phyloP scores from a whole-genome alignment of 2,113 vertebrate species.

The Shinisaurus crocodilurus region DNA sequence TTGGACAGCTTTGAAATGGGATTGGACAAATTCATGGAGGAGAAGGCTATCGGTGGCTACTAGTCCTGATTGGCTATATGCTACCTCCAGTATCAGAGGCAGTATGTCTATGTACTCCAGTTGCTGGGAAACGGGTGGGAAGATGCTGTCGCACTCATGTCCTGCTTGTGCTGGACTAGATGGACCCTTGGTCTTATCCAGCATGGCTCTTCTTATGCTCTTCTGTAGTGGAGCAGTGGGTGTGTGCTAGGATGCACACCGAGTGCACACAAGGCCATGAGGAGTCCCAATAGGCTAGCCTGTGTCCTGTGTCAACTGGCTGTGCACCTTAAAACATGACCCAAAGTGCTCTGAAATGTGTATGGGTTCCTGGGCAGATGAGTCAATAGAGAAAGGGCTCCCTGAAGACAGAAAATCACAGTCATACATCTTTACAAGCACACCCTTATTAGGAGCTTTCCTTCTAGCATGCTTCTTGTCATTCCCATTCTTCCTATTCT shows the following conservation, averaged over 20 bases:
- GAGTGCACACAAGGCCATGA: neutral
- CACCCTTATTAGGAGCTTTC: constrained; percentile 10
- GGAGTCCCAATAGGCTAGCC: neutral
- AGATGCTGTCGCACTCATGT: no score
- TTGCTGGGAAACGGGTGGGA: no score
- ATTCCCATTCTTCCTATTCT: neutral
- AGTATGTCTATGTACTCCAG: no score
- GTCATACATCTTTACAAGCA: constrained; percentile 8
- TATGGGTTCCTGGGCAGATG: neutral
- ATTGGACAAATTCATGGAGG: no score
- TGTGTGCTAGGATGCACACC: neutral
- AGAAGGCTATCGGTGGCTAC: no score
- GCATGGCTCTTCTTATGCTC: no score
- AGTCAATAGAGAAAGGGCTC: neutral
- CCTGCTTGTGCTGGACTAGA: no score
- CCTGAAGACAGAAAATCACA: neutral
- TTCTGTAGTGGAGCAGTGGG: neutral
- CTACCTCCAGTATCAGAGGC: no score
- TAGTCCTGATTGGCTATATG: no score
- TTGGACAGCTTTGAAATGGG: no score
- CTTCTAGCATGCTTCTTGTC: neutral
- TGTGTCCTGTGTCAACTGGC: neutral
- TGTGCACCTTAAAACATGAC: neutral
- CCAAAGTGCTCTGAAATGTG: neutral
- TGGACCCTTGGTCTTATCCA: no score